phyloP scores from a whole-genome alignment of 2,888 invertebrate genomes.

The Horisme vitalbata region DNA sequence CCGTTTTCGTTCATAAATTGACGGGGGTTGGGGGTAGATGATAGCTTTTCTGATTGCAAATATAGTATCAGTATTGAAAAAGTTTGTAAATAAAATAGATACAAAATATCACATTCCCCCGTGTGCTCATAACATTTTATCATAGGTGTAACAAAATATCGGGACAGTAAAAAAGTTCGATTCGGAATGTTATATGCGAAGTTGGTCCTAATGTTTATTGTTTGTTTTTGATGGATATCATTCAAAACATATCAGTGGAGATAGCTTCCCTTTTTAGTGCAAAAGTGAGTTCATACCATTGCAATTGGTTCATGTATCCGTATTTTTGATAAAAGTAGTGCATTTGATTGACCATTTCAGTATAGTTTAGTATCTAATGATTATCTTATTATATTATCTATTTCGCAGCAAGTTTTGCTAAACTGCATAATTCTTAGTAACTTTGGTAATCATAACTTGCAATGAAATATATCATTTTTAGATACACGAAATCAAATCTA shows the following conservation, averaged over 20 bases:
- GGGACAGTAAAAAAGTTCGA: constrained; percentile 71
- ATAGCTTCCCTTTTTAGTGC: constrained; percentile 1
- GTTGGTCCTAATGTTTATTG: constrained; percentile 61
- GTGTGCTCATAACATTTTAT: constrained; percentile 72
- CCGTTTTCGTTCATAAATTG: constrained; percentile 35
- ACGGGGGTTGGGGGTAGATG: constrained; percentile 41
- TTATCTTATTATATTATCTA: too few relatives aligned
- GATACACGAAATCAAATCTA: too few relatives aligned
- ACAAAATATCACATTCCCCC: constrained; percentile 62
- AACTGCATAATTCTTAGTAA: too few relatives aligned
- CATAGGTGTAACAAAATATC: constrained; percentile 79
- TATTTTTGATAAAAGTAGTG: too few relatives aligned
- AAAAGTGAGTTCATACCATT: neutral
- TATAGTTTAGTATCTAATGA: too few relatives aligned
- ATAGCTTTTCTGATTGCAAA: constrained; percentile 62
- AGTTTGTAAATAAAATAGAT: constrained; percentile 78
- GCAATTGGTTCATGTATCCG: too few relatives aligned
- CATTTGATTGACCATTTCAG: too few relatives aligned
- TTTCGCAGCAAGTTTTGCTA: too few relatives aligned
- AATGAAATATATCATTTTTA: too few relatives aligned
- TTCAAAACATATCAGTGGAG: constrained; percentile 41
- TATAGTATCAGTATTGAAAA: constrained; percentile 61
- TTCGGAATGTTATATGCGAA: constrained; percentile 60
- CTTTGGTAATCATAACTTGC: too few relatives aligned
- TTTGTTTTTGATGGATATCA: constrained; percentile 58